These are phyloP conservation scores for Penelope pileata DNA, from an alignment of 2,113 vertebrate genomes.

Conservation along the genomic window DNA sequence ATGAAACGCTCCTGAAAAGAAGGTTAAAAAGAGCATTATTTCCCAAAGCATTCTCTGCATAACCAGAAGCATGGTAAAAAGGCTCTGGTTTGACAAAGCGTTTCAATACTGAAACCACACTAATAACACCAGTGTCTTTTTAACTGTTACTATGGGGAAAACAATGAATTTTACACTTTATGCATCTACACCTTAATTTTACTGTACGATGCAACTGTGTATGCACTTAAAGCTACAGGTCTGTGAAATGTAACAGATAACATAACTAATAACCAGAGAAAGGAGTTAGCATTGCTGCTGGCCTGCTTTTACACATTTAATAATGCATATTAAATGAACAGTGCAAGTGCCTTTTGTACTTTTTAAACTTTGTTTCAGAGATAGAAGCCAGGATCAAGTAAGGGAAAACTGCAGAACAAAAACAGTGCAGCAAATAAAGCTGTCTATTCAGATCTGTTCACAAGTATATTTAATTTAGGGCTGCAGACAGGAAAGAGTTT, in stretches of 20 bases:
- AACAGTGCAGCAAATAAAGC: background rate
- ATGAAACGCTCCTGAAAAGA: conserved; percentile 90
- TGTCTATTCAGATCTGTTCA: background rate
- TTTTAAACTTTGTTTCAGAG: background rate
- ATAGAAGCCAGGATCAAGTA: background rate
- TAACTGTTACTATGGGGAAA: background rate
- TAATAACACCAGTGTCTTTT: background rate
- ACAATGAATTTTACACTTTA: background rate
- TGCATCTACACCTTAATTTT: background rate
- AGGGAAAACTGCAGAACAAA: background rate
- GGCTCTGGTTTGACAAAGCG: background rate
- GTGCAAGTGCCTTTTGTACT: background rate
- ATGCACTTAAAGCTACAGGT: background rate
- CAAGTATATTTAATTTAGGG: background rate
- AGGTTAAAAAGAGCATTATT: background rate
- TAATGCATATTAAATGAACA: background rate
- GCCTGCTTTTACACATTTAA: background rate
- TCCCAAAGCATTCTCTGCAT: background rate
- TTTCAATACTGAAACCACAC: background rate
- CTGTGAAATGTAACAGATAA: background rate
- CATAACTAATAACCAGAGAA: background rate
- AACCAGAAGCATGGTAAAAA: background rate
- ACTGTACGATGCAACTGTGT: background rate
- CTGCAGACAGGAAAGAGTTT: background rate
- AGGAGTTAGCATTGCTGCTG: background rate